phyloP scores from a whole-genome alignment of 2,113 vertebrate species.

The Pachycephala philippinensis region DNA sequence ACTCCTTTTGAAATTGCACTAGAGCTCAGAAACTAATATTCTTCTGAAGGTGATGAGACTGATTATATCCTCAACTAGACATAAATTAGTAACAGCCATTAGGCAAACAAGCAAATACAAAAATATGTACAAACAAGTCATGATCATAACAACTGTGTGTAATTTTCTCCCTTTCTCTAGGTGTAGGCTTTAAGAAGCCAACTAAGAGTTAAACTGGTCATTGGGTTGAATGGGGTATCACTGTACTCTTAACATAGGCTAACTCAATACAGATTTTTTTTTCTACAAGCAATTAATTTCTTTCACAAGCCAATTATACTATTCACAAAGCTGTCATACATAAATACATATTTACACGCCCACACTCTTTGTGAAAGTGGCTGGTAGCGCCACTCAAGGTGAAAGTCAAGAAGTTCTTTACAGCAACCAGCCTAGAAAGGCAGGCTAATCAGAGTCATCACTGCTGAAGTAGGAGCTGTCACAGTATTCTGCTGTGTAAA shows the following conservation, averaged over 20 bases:
- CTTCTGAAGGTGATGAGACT: background rate
- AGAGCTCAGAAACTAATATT: background rate
- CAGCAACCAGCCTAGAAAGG: background rate
- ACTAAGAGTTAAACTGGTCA: background rate
- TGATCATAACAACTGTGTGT: background rate
- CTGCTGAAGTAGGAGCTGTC: conserved; percentile 98
- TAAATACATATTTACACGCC: conserved; percentile 45
- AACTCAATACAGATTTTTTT: background rate
- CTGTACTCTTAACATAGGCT: background rate
- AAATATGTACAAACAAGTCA: conserved; percentile 2
- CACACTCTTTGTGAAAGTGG: background rate
- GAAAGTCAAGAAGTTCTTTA: background rate
- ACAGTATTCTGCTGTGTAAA: conserved; percentile 87
- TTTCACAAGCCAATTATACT: background rate
- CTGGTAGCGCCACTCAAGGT: background rate
- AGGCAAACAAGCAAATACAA: background rate
- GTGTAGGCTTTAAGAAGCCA: background rate
- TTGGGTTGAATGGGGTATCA: background rate
- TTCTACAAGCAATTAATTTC: background rate
- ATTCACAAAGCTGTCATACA: background rate
- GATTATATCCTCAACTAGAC: background rate
- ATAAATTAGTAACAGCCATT: background rate
- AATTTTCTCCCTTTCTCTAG: background rate
- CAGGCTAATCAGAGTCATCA: conserved; percentile 87
- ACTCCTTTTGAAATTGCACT: background rate